Percentiles rank a stretch among this genome's conserved stretches.
These are phyloP conservation scores for Spinibarbus caldwelli DNA, from an alignment of 2,797 vertebrate species.

Conservation along the genomic window DNA sequence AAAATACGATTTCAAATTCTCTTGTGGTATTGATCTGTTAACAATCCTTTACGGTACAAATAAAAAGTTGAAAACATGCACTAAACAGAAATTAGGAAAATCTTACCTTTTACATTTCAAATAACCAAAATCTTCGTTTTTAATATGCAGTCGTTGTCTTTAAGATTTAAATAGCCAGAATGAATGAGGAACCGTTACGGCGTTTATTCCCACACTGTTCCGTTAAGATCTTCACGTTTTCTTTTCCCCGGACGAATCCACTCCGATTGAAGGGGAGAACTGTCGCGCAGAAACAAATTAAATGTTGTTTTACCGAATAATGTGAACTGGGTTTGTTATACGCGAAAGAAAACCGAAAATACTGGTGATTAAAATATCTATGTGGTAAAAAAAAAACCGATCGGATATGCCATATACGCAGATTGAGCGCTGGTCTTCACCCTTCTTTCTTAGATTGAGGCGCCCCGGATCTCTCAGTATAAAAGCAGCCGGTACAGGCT, in stretches of 20 bases:
- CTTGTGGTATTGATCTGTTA: too few species aligned
- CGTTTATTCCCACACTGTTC: constrained; percentile 14
- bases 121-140: not conserved
- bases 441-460: not conserved
- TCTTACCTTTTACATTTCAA: constrained; percentile 22
- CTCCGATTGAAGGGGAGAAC: not conserved
- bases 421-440: not conserved
- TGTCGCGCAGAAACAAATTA: not conserved
- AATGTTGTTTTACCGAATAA: not conserved
- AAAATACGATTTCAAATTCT: not conserved
- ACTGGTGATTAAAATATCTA: not conserved
- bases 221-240: constrained; percentile 15
- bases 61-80: not conserved
- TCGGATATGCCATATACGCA: not conserved
- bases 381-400: not conserved
- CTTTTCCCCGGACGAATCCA: constrained; percentile 9
- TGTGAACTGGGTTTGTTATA: not conserved
- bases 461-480: not conserved
- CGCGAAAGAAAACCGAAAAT: fast-evolving
- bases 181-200: not conserved
- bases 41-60: not conserved
- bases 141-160: not conserved
- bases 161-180: not conserved
- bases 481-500: not conserved
- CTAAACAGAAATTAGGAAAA: not conserved